Conservation (phyloP, 2,797 vertebrate genomes). For the Hypotaenidia okinawae region DNA sequence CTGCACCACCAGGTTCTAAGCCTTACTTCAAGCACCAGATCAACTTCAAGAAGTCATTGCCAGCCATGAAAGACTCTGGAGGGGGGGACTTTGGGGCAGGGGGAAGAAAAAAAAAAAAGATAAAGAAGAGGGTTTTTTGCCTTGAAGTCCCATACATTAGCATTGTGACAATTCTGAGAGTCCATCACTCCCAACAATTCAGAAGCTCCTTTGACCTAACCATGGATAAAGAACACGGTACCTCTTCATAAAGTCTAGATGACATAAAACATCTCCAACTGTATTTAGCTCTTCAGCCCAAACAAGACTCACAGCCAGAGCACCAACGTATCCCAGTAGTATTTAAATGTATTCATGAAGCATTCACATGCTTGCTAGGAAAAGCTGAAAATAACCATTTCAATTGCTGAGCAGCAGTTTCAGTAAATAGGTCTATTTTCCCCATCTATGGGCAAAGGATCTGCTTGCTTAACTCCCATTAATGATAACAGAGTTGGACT, state of each 20-base stretch:
- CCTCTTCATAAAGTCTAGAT: not conserved
- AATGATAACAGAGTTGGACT: not conserved
- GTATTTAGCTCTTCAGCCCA: not conserved
- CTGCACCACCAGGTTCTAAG: not conserved
- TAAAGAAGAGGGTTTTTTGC: not conserved
- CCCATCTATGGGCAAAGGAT: not conserved
- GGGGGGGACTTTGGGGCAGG: not conserved
- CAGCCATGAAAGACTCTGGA: not conserved
- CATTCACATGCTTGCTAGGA: not conserved
- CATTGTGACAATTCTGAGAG: not conserved
- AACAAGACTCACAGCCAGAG: not conserved
- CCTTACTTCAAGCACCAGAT: not conserved
- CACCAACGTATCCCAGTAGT: not conserved
- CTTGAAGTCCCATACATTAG: not conserved
- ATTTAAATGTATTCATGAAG: not conserved
- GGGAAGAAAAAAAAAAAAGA: no score
- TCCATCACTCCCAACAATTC: not conserved
- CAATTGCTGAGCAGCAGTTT: slow-evolving; percentile 35
- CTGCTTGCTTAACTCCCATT: slow-evolving; percentile 31
- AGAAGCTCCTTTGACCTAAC: not conserved
- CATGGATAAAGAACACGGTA: not conserved
- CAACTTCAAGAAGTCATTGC: not conserved
- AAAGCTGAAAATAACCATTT: slow-evolving; percentile 15
- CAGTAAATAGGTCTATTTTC: slow-evolving; percentile 44
- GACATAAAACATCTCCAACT: not conserved